Evolutionary conservation across 1,140 invertebrate species (phyloP), one percentile per base, ranked within the genome.

Genomic region (Caerostris extrusa): DNA sequence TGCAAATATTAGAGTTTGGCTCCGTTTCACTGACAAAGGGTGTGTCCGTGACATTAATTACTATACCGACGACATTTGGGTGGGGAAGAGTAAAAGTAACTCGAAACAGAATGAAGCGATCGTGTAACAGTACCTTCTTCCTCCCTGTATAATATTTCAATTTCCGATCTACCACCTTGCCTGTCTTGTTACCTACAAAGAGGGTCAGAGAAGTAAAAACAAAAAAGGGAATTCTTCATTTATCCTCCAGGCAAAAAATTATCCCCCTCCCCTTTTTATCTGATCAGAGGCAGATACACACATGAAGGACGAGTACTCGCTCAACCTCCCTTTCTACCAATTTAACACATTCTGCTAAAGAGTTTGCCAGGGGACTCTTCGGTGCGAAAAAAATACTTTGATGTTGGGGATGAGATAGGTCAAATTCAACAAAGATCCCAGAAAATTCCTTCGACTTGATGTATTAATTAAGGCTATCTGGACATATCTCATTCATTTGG

Each of bases 111-210:
- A 93, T 93, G 83, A 93, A 93, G 91, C 61, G 83, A 93, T 91
- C 90, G 77, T 56, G 58, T 91, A 91, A 91, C 67, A 87, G 83
- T 87, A 93, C 87, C 83, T 71, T 82, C 58, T 93, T 83, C 53
- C n/a, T n/a, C 56, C 53, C 17, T 55, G 91, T 87, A 93, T 93
- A 93, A 93, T 93, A 93, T 93, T 93, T 93, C 91, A 93, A 93
- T 93, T 93, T 93, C 83, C 57, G 64, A 87, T 93, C 56, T 71
- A 86, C 64, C 64, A 93, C 83, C 83, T 93, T 56, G 58, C 77
- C 58, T 64, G 77, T 83, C 77, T 83, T 93, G 60, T 93, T 93
- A 93, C 64, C 60, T 86, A 50, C 57, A 91, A 82, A 91, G 57
- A 55, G 50, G 71, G 71, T 77, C 50, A 77, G 10, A 50, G 56